phyloP scores from a whole-genome alignment of 2,113 vertebrate genomes.

The Lophotis ruficrista region DNA sequence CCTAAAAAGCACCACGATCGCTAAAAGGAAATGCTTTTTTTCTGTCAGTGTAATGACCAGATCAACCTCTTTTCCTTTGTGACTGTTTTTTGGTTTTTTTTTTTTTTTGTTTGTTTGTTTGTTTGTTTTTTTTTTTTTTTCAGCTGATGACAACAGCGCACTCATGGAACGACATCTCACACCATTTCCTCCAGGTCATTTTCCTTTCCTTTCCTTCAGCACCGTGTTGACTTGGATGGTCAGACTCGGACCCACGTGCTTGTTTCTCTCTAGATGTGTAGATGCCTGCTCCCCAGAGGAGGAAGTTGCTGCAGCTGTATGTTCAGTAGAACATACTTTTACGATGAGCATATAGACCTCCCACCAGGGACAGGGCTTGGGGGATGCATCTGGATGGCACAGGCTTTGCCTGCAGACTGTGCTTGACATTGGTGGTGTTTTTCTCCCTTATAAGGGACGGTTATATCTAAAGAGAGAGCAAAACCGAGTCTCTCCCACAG shows the following conservation, averaged over 20 bases:
- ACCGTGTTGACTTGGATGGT: neutral
- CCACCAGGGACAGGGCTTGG: neutral
- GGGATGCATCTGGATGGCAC: neutral
- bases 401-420: neutral
- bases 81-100: neutral
- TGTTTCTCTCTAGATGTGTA: neutral
- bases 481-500: neutral
- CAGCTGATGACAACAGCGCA: slow-evolving; percentile 21
- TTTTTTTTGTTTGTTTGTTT: too few species aligned
- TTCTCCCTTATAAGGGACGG: slow-evolving; percentile 42
- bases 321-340: neutral
- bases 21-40: slow-evolving; percentile 12
- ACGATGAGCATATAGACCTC: rapidly evolving
- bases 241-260: neutral
- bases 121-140: neutral
- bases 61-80: neutral
- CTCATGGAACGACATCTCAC: slow-evolving; percentile 6
- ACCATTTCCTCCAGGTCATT: slow-evolving; percentile 19
- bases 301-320: neutral
- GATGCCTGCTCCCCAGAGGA: neutral
- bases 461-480: neutral
- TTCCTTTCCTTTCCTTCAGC: slow-evolving; percentile 19
- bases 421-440: neutral
- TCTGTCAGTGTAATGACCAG: neutral
- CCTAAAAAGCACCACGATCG: neutral